Percentiles rank a stretch among this genome's conserved stretches.
Evolutionary conservation across 2,113 vertebrate genomes (phyloP).

Genomic region (Pungitius pungitius): DNA sequence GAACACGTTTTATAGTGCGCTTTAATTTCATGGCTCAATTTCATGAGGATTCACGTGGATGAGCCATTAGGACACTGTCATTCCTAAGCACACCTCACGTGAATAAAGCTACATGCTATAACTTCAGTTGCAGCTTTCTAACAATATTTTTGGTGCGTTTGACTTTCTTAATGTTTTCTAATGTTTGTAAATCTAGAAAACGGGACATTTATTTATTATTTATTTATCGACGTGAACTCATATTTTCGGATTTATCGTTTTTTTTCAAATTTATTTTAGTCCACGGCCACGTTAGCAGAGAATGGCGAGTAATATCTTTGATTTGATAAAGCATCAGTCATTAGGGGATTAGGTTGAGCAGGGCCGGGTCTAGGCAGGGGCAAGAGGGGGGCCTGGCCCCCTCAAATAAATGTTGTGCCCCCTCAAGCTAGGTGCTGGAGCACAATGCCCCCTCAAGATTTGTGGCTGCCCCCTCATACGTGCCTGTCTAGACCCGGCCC

Average conservation of each 20-base stretch:
- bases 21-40: conserved; percentile 46
- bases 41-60: too few relatives aligned
- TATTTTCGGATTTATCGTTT: neutral
- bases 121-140: too few relatives aligned
- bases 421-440: too few relatives aligned
- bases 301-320: neutral
- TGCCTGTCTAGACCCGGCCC: too few relatives aligned
- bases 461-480: too few relatives aligned
- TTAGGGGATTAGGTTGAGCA: too few relatives aligned
- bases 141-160: neutral
- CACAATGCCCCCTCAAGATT: too few relatives aligned
- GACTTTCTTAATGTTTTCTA: neutral
- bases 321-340: too few relatives aligned
- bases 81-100: neutral
- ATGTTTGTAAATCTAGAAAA: conserved; percentile 1
- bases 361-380: too few relatives aligned
- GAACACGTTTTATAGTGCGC: conserved; percentile 24
- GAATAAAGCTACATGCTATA: too few relatives aligned
- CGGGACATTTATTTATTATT: neutral
- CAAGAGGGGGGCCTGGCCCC: too few relatives aligned
- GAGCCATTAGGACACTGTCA: neutral
- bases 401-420: too few relatives aligned
- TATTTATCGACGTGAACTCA: neutral
- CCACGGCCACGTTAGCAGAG: neutral
- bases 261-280: neutral